Conservation (phyloP, 2,888 invertebrate genomes). For the Metellina segmentata region DNA sequence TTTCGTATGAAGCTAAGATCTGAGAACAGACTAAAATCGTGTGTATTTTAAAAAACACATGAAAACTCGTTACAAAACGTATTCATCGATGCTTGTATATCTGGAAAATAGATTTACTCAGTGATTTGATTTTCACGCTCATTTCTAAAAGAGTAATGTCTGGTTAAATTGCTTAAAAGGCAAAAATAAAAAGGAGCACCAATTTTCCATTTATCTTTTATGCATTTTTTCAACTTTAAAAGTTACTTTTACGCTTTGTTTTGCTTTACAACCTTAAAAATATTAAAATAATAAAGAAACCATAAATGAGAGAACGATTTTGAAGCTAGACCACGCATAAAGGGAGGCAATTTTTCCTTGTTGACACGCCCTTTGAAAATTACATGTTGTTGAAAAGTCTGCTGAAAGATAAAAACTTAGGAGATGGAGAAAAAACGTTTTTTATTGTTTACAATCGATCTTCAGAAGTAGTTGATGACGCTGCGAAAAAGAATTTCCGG, state of each 20-base stretch:
- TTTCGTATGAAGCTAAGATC: no score
- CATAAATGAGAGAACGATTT: constrained; percentile 11
- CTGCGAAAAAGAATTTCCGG: constrained; percentile 60
- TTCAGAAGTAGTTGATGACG: constrained; percentile 50
- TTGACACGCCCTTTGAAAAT: constrained; percentile 63
- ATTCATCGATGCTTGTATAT: no score
- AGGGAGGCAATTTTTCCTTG: constrained; percentile 33
- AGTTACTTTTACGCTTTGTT: constrained; percentile 8
- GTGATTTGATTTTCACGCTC: constrained; percentile 14
- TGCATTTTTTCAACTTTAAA: background rate
- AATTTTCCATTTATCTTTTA: constrained; percentile 27
- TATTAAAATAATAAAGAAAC: constrained; percentile 33
- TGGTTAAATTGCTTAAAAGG: constrained; percentile 14
- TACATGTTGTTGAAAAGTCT: constrained; percentile 51
- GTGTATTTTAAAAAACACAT: no score
- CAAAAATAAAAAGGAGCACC: background rate
- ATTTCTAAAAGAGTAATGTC: constrained; percentile 21
- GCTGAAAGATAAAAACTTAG: constrained; percentile 57
- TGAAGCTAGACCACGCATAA: constrained; percentile 27
- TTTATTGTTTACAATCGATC: constrained; percentile 47
- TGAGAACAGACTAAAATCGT: no score
- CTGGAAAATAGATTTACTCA: background rate
- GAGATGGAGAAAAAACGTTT: constrained; percentile 21
- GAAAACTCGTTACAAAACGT: no score
- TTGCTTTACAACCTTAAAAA: background rate